Percentiles rank a stretch among this genome's conserved stretches.
Conservation (phyloP, 2,888 invertebrate species). For the Drosophila recens region DNA sequence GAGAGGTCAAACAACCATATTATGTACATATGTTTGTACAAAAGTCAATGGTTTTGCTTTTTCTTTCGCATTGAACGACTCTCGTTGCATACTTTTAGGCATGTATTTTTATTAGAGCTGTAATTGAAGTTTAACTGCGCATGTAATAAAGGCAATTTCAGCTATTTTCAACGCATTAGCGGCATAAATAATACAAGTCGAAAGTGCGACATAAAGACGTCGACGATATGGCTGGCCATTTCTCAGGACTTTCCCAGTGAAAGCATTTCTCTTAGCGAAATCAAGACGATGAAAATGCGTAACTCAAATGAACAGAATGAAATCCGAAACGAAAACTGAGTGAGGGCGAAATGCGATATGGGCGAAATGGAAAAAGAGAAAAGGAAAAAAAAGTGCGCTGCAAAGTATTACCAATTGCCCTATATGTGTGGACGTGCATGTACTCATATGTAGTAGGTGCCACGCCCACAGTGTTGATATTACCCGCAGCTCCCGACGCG, state of each 20-base stretch:
- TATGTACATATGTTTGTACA: neutral
- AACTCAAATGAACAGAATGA: conserved; percentile 42
- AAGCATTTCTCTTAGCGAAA: conserved; percentile 12
- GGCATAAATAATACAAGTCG: conserved; percentile 75
- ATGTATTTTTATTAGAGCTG: conserved; percentile 70
- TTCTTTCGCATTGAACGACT: conserved; percentile 23
- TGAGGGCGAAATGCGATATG: conserved; percentile 64
- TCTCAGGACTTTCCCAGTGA: conserved; percentile 40
- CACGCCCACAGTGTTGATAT: conserved; percentile 25
- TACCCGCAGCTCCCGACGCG: conserved; percentile 41
- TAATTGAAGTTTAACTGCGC: conserved; percentile 83
- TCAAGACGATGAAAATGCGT: conserved; percentile 25
- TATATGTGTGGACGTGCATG: conserved; percentile 3
- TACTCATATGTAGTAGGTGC: conserved; percentile 24
- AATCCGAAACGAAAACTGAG: conserved; percentile 23
- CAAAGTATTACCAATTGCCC: conserved; percentile 53
- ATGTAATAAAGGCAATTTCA: conserved; percentile 82
- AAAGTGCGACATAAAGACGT: conserved; percentile 66
- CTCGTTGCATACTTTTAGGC: conserved; percentile 41
- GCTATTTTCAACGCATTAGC: conserved; percentile 80
- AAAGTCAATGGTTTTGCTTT: conserved; percentile 1
- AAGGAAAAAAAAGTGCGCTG: conserved; percentile 26
- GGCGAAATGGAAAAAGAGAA: conserved; percentile 27
- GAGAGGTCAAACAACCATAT: conserved; percentile 4
- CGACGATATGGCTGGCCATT: conserved; percentile 55